phyloP scores from a whole-genome alignment of 2,113 vertebrate genomes.

The Pteronura brasiliensis region DNA sequence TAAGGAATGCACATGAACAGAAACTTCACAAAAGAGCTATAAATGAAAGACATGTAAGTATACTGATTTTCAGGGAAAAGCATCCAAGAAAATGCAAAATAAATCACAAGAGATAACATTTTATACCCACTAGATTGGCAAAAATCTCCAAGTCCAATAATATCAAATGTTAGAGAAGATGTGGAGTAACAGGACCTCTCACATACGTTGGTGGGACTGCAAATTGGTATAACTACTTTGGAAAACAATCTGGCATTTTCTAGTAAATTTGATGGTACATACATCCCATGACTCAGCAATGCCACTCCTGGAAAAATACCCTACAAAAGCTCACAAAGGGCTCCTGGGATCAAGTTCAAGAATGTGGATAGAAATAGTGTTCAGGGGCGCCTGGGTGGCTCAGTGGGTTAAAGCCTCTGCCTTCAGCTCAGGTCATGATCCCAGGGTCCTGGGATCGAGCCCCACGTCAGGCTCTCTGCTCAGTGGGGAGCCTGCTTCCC shows the following conservation, averaged over 20 bases:
- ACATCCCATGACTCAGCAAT: background rate
- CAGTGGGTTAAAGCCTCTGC: too few species aligned
- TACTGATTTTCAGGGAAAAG: background rate
- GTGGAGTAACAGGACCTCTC: background rate
- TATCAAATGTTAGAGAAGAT: constrained; percentile 39
- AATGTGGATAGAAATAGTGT: background rate
- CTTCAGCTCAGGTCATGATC: too few species aligned
- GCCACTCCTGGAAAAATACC: background rate
- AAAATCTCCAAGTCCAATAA: constrained; percentile 53
- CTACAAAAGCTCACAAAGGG: constrained; percentile 4
- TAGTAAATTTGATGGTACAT: constrained; percentile 13
- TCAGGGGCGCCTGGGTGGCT: too few species aligned
- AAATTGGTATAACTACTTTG: constrained; percentile 25
- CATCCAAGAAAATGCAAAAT: background rate
- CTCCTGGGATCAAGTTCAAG: constrained; percentile 27
- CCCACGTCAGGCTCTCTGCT: too few species aligned
- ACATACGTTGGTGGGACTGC: constrained; percentile 4
- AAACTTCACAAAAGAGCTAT: background rate
- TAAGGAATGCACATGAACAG: background rate
- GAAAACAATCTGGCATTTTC: constrained; percentile 38
- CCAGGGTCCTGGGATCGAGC: too few species aligned
- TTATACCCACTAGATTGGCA: constrained; percentile 62
- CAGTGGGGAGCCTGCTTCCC: too few species aligned
- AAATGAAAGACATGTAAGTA: background rate
- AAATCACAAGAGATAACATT: constrained; percentile 27